Conservation (phyloP, 2,113 vertebrate genomes). For the Xiphorhynchus elegans region DNA sequence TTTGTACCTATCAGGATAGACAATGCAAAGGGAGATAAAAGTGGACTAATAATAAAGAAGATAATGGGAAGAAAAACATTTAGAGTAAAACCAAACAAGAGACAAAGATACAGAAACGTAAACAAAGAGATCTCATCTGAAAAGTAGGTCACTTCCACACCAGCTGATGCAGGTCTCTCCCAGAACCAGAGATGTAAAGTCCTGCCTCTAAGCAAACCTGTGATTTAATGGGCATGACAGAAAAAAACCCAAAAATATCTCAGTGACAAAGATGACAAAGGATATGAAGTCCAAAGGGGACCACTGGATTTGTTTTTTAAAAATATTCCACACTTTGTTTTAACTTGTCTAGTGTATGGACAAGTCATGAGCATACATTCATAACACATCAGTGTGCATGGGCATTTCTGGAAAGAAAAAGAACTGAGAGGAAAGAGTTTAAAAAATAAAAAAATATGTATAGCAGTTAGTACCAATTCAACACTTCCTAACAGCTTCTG, state of each 20-base stretch:
- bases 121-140: background rate
- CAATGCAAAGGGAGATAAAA: background rate
- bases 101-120: background rate
- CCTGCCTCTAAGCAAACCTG: background rate
- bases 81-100: background rate
- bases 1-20: background rate
- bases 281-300: background rate
- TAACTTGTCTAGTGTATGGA: background rate
- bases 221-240: background rate
- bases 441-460: background rate
- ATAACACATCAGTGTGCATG: background rate
- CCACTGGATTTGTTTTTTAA: accelerated
- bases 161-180: background rate
- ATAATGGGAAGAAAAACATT: background rate
- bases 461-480: background rate
- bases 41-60: background rate
- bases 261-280: background rate
- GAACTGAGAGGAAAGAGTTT: background rate
- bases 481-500: background rate
- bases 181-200: background rate
- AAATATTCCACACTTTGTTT: background rate
- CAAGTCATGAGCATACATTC: background rate
- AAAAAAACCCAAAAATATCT: background rate
- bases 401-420: background rate
- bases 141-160: background rate